Percentiles rank a stretch among this genome's conserved stretches.
Evolutionary conservation across 1,140 invertebrate species (phyloP).

Genomic region (Coelopa frigida): DNA sequence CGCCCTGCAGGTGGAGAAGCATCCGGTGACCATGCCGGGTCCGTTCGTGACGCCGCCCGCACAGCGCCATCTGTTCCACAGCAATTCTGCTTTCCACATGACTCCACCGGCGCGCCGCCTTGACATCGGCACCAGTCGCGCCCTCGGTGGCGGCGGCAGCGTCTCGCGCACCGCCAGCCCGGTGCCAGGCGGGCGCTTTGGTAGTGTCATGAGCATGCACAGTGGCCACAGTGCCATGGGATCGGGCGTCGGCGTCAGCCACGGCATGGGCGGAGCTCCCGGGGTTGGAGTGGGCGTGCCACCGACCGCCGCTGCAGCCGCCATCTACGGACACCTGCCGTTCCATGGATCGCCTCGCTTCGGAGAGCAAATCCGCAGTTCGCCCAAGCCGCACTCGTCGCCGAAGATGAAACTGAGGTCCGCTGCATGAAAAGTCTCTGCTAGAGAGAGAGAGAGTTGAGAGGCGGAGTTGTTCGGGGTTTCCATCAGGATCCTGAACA

Average conservation of each 20-base stretch:
- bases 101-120: slow-evolving; percentile 41
- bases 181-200: slow-evolving; percentile 49
- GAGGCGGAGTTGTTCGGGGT: no score
- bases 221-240: no score
- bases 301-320: slow-evolving; percentile 2
- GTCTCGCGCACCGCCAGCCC: slow-evolving; percentile 49
- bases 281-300: slow-evolving; percentile 7
- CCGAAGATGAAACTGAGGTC: slow-evolving; percentile 89
- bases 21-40: slow-evolving; percentile 79
- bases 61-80: slow-evolving; percentile 45
- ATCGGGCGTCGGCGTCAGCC: no score
- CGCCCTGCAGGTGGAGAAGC: slow-evolving; percentile 86
- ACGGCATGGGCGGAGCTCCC: no score
- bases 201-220: slow-evolving; percentile 44
- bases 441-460: no score
- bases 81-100: slow-evolving; percentile 43
- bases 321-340: slow-evolving; percentile 31
- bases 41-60: slow-evolving; percentile 62
- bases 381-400: slow-evolving; percentile 64
- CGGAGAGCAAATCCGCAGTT: slow-evolving; percentile 46
- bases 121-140: slow-evolving; percentile 39
- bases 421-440: slow-evolving; percentile 5
- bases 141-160: slow-evolving; percentile 20
- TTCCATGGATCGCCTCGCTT: slow-evolving; percentile 50
- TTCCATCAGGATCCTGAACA: no score